These are phyloP conservation scores for Andrena chrysosceles DNA, from an alignment of 2,888 invertebrate genomes.

Conservation along the genomic window DNA sequence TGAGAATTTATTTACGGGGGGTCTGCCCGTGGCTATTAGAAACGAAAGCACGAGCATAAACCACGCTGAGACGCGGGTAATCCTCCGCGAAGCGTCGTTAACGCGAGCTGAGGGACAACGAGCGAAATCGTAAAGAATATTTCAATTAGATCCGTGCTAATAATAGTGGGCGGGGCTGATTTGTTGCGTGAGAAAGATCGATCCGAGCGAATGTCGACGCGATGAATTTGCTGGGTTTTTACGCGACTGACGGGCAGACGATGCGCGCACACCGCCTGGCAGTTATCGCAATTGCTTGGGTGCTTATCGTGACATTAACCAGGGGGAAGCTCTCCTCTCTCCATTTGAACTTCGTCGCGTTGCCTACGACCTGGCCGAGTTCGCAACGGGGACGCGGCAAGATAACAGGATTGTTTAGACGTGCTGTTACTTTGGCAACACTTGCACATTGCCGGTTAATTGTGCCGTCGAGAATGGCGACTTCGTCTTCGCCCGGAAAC, in stretches of 20 bases:
- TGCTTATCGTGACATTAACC: constrained; percentile 61
- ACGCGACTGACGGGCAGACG: neutral
- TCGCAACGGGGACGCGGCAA: constrained; percentile 61
- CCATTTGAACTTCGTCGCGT: constrained; percentile 64
- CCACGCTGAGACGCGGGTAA: neutral
- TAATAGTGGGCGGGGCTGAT: neutral
- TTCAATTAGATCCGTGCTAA: constrained; percentile 2
- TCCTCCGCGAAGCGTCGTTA: constrained; percentile 5
- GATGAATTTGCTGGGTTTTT: neutral
- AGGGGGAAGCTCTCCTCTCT: constrained; percentile 37
- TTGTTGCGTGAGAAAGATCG: neutral
- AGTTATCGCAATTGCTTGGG: constrained; percentile 55
- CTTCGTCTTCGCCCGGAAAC: constrained; percentile 60
- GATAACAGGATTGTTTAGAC: constrained; percentile 71
- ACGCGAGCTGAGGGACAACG: neutral
- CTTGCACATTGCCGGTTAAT: constrained; percentile 69
- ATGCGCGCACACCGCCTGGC: neutral
- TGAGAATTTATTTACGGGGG: constrained; percentile 47
- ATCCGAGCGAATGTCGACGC: neutral
- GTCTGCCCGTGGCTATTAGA: neutral
- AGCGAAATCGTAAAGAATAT: constrained; percentile 16
- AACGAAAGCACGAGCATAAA: neutral
- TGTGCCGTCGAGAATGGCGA: constrained; percentile 64
- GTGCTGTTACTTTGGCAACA: constrained; percentile 59
- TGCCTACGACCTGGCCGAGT: constrained; percentile 67